Evolutionary conservation across 2,797 vertebrate genomes (phyloP), one percentile per base, ranked within the genome.

Genomic region (Poecilia wingei): DNA sequence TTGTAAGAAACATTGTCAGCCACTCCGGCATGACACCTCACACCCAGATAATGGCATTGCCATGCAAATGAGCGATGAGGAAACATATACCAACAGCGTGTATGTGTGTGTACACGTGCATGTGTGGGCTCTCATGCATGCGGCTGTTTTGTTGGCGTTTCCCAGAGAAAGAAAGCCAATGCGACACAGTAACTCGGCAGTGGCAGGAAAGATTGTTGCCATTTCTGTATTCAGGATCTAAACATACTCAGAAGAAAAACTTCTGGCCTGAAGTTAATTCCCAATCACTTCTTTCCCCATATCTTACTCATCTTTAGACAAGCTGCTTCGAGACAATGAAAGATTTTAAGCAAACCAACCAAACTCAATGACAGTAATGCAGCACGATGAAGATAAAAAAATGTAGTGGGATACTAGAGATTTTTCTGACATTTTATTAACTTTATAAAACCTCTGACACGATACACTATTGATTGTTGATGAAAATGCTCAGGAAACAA

Each of bases 21-120:
- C 88, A 92, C 90, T 95, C 87, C 87, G 94, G 94, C 93, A 83
- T 94, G 95, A 95, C 95, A 95, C 93, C 92, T 88, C 92, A 92
- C 93, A 91, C 93, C 88, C 93, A 94, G 91, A 95, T 95, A 96
- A 95, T 96, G 91, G 94, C 89, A 94, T 95, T 95, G 93, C 95
- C 84, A 96, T 96, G 95, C 93, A 96, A 96, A 96, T 96, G 91
- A 95, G 94, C 83, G 61, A 84, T 84, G 88, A 90, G 87, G 91
- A 90, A 86, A 92, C 93, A 89, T 74, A 79, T 71, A 84, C 88
- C 78, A 87, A 78, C 57, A 82, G 79, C 66, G 76, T 80, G 49
- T 72, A 72, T 75, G 55, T 73, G 77, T 71, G 81, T 61, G 28
- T 78, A 70, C 43, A 46, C 73, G 71, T 79, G 84, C 75, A 79